Evolutionary conservation across 2,888 invertebrate species (phyloP).

Genomic region (Mystacides longicornis): DNA sequence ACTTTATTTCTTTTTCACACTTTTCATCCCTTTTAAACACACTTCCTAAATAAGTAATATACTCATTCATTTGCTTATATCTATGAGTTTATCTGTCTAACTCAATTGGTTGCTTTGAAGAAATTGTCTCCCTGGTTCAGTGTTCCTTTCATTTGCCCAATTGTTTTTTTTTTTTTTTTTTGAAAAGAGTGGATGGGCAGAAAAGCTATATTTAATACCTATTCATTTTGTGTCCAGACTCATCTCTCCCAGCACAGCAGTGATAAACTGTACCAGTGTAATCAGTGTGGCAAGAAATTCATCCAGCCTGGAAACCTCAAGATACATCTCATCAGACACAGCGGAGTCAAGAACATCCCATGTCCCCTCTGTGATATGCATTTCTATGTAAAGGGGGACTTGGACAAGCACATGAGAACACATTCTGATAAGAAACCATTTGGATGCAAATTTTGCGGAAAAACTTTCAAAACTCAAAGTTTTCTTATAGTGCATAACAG

Average conservation of each 20-base stretch:
- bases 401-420: slow-evolving; percentile 39
- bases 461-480: slow-evolving; percentile 80
- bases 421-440: slow-evolving; percentile 84
- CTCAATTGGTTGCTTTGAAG: no score
- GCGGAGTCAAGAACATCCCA: slow-evolving; percentile 43
- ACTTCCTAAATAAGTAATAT: no score
- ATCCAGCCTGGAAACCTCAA: slow-evolving; percentile 48
- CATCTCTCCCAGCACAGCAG: slow-evolving; percentile 63
- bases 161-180: no score
- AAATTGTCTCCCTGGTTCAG: no score
- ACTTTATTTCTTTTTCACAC: no score
- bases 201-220: no score
- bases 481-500: slow-evolving; percentile 77
- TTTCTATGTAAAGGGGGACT: slow-evolving; percentile 32
- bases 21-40: no score
- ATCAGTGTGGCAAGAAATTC: slow-evolving; percentile 66
- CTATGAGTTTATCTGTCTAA: no score
- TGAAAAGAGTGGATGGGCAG: no score
- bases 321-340: slow-evolving; percentile 43
- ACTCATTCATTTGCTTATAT: no score
- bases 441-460: slow-evolving; percentile 75
- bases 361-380: slow-evolving; percentile 43
- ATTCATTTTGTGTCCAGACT: no score
- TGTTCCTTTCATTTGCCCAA: no score
- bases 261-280: slow-evolving; percentile 64